These are phyloP conservation scores for Pseudopodoces humilis DNA, from an alignment of 2,113 vertebrate species.

Conservation along the genomic window DNA sequence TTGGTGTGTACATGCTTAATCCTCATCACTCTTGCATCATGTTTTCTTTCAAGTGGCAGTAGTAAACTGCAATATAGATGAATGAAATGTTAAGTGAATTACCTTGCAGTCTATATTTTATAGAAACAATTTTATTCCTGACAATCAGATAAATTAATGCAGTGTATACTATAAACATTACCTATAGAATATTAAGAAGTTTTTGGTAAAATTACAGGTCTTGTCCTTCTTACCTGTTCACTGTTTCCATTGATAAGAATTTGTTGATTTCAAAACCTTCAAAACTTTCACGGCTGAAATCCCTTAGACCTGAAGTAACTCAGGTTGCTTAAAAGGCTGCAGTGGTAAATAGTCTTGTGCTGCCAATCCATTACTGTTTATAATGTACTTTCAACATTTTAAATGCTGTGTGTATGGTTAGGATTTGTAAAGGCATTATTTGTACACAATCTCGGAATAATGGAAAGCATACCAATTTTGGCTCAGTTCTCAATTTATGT, in stretches of 20 bases:
- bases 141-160: not conserved
- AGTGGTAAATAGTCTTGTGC: not conserved
- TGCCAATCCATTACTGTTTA: not conserved
- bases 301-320: not conserved
- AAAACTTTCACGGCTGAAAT: not conserved
- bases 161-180: not conserved
- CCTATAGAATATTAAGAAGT: not conserved
- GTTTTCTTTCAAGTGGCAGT: not conserved
- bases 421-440: not conserved
- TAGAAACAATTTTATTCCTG: not conserved
- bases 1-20: not conserved
- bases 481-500: not conserved
- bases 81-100: not conserved
- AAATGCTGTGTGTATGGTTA: not conserved
- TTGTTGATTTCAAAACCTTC: not conserved
- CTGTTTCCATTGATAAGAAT: not conserved
- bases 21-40: not conserved
- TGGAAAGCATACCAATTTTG: not conserved
- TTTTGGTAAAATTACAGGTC: not conserved
- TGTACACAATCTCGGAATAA: not conserved
- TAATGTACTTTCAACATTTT: not conserved
- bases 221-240: not conserved
- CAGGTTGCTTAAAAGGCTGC: not conserved
- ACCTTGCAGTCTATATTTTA: not conserved
- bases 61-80: not conserved